Evolutionary conservation across 2,113 vertebrate species (phyloP).

Genomic region (Ceratotherium simum): DNA sequence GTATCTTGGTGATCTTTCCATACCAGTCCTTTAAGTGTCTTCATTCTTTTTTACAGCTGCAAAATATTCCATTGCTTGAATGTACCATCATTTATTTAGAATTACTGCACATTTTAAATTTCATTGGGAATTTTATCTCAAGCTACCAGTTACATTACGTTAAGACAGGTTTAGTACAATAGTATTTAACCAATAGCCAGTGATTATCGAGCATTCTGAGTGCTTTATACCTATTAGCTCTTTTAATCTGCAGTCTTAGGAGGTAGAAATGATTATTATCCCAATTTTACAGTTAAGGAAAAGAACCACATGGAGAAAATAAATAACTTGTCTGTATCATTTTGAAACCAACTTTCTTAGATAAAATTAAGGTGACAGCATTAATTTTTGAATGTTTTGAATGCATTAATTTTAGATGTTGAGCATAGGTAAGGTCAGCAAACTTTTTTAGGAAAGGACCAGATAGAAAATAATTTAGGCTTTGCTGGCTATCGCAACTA

Average conservation of each 20-base stretch:
- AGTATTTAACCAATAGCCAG: background rate
- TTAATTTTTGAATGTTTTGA: background rate
- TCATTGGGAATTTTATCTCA: background rate
- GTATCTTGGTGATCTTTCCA: background rate
- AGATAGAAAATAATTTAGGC: background rate
- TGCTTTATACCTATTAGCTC: background rate
- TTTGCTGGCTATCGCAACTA: background rate
- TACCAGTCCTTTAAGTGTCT: background rate
- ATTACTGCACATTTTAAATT: slow-evolving; percentile 10
- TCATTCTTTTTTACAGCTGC: slow-evolving; percentile 2
- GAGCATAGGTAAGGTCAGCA: background rate
- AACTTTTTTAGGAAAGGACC: background rate
- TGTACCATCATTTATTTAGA: background rate
- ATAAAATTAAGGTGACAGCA: background rate
- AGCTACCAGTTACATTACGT: background rate
- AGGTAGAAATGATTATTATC: background rate
- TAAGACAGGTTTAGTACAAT: background rate
- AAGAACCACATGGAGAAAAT: background rate
- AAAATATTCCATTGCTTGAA: background rate
- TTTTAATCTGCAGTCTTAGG: background rate
- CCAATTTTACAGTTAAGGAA: background rate
- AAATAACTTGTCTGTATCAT: background rate
- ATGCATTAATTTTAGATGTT: background rate
- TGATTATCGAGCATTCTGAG: background rate
- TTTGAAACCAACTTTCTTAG: slow-evolving; percentile 56